Base-by-base conservation (phyloP, 2,113 vertebrate genomes). In the Pontoporia blainvillei region DNA sequence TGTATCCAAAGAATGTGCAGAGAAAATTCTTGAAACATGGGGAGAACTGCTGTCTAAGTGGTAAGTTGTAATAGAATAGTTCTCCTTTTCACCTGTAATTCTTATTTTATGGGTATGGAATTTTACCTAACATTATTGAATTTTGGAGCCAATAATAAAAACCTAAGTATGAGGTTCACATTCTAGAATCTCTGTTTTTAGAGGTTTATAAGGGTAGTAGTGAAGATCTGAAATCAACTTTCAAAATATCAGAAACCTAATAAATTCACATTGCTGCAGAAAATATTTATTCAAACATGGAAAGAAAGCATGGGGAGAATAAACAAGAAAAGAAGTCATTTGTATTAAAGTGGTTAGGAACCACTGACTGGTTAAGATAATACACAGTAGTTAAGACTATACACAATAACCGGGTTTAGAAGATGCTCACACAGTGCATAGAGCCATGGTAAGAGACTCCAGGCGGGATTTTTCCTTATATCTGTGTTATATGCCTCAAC, bases 21-120 rank as follows among this genome's bases (percentile, higher is more conserved):
- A 99, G 98, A 99, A 99, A 98, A 99, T 99, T 96, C 99, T 99
- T 93, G 99, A 99, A 98, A 99, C 99, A 0, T 99, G 99, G 99
- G 99, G 99, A 98, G 99, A 99, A 91, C 98, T 99, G 83, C 98
- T 99, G 91, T 99, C 99, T 95, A 99, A 99, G 98, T 99, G 99
- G 99, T 99, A 98, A 99, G 99, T 98, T 86, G 64, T 41, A 96
- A 94, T 92, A 90, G 75, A 86, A 72, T 79, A 59, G 8, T 90
- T 83, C 54, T 95, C 31, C 52, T 87, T 91, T 90, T 88, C 41
- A 87, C 66, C 49, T 69, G 4, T 20, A 36, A n/a, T 67, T 82
- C 5, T 92, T 17, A 61, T 69, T 41, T 93, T 73, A 20, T 95
- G 23, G 12, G 5, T 85, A 91, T 44, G 25, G 8, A 39, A 44